Conservation (phyloP, 1,140 invertebrate species). For the Tribolium madens region DNA sequence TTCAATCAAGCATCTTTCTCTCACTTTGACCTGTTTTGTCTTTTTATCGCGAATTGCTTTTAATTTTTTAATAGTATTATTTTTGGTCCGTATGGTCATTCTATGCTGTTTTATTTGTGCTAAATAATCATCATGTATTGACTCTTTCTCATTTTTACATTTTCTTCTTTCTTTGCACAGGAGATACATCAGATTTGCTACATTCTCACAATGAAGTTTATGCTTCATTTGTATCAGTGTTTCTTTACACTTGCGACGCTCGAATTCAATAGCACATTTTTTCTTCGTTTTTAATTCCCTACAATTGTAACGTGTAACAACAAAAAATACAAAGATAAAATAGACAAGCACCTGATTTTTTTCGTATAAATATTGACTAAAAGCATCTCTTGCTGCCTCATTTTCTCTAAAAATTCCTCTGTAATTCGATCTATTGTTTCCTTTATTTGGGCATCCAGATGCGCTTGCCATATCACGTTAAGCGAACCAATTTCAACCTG, state of each 20-base stretch:
- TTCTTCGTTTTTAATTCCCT: neutral
- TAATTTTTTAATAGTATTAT: constrained; percentile 53
- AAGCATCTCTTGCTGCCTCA: constrained; percentile 55
- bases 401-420: constrained; percentile 62
- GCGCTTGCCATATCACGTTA: constrained; percentile 57
- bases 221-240: constrained; percentile 33
- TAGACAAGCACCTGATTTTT: constrained; percentile 63
- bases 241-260: neutral
- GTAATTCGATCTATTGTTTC: constrained; percentile 62
- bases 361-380: constrained; percentile 61
- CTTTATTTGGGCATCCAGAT: constrained; percentile 58
- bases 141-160: constrained; percentile 60
- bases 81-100: constrained; percentile 47
- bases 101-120: constrained; percentile 53
- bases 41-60: constrained; percentile 57
- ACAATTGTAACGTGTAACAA: too few species aligned
- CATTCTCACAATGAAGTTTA: constrained; percentile 65
- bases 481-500: constrained; percentile 48
- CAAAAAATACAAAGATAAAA: too few species aligned
- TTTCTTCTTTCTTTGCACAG: constrained; percentile 65
- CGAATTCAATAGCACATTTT: neutral
- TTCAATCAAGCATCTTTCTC: constrained; percentile 60
- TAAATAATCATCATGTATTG: constrained; percentile 59
- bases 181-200: constrained; percentile 64
- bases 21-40: constrained; percentile 50